A percentile compares a stretch with the other conserved stretches of the same genome.
Conservation (phyloP, 2,797 vertebrate genomes). For the Alosa sapidissima region DNA sequence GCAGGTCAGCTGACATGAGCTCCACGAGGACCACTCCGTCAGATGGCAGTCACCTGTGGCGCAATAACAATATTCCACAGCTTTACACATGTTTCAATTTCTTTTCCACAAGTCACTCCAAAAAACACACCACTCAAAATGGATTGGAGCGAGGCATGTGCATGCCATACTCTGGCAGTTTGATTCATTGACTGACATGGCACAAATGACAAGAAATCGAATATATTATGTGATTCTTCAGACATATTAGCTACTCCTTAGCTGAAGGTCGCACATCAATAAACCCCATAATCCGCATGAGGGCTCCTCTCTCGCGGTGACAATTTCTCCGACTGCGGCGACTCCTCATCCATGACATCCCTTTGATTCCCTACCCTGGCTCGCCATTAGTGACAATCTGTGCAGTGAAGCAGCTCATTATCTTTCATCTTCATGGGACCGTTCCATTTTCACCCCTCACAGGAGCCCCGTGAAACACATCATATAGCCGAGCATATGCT, state of each 20-base stretch:
- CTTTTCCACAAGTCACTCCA: neutral
- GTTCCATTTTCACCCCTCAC: slow-evolving; percentile 43
- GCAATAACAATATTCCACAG: neutral
- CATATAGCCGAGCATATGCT: slow-evolving; percentile 24
- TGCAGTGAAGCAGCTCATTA: slow-evolving; percentile 52
- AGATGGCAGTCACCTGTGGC: slow-evolving; percentile 92
- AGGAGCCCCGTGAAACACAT: slow-evolving; percentile 28
- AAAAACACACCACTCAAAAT: neutral
- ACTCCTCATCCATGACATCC: slow-evolving; percentile 52
- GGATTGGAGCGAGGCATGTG: neutral
- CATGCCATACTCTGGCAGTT: neutral
- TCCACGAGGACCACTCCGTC: slow-evolving; percentile 93
- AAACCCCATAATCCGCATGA: slow-evolving; percentile 45
- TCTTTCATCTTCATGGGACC: slow-evolving; percentile 42
- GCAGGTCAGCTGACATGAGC: slow-evolving; percentile 91
- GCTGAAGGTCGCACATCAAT: slow-evolving; percentile 61
- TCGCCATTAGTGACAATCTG: slow-evolving; percentile 63
- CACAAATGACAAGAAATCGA: neutral
- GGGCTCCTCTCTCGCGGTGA: slow-evolving; percentile 45
- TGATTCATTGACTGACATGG: slow-evolving; percentile 17
- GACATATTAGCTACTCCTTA: slow-evolving; percentile 32
- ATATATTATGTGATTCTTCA: slow-evolving; percentile 22
- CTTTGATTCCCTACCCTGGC: slow-evolving; percentile 57
- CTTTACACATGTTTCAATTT: neutral
- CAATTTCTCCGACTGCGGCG: slow-evolving; percentile 47